Conservation (phyloP, 2,797 vertebrate species). For the Tympanoctomys barrerae region DNA sequence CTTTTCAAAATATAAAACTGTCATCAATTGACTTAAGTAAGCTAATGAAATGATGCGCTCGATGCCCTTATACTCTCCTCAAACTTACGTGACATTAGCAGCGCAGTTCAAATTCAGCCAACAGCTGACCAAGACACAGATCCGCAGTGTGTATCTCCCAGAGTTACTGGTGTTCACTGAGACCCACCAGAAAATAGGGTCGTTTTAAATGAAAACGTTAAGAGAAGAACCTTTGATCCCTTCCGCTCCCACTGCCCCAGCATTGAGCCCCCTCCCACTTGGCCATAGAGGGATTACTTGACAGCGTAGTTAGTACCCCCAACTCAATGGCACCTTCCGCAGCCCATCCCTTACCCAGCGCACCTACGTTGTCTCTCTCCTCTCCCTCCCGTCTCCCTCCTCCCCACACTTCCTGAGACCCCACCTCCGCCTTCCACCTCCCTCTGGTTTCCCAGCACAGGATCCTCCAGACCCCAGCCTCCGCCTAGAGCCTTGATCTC, state of each 20-base stretch:
- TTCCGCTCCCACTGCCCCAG: neutral
- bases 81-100: constrained; percentile 79
- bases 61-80: constrained; percentile 41
- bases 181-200: constrained; percentile 62
- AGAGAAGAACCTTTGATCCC: neutral
- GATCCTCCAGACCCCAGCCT: constrained; percentile 40
- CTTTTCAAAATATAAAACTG: constrained; percentile 72
- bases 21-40: constrained; percentile 65
- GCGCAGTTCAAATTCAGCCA: constrained; percentile 73
- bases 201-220: constrained; percentile 40
- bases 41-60: constrained; percentile 13
- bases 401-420: constrained; percentile 46
- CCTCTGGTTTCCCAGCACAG: neutral
- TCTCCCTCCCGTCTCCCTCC: neutral
- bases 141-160: constrained; percentile 73
- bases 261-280: constrained; percentile 38
- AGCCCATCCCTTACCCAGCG: constrained; percentile 32
- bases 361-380: neutral
- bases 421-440: constrained; percentile 24
- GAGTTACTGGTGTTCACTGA: constrained; percentile 58
- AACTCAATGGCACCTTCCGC: constrained; percentile 42
- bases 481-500: neutral
- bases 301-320: neutral
- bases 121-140: constrained; percentile 68
- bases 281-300: neutral